Evolutionary conservation across 2,888 invertebrate species (phyloP).

Genomic region (Scotopteryx bipunctaria): DNA sequence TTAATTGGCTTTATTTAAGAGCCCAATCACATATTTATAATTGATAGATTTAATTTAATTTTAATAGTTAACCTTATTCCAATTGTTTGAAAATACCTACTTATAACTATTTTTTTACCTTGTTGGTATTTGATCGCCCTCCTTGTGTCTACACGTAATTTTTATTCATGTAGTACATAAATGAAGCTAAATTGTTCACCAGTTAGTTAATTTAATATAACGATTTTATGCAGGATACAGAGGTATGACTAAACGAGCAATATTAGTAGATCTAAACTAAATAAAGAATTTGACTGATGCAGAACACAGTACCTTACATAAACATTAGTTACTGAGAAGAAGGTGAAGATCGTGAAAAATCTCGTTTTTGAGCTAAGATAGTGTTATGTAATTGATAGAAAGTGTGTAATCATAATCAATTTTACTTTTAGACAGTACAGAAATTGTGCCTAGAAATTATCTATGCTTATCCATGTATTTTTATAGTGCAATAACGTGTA

Average conservation of each 20-base stretch:
- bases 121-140: not conserved
- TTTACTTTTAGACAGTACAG: conserved; percentile 73
- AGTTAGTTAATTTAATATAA: not conserved
- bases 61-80: conserved; percentile 25
- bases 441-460: conserved; percentile 77
- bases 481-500: conserved; percentile 74
- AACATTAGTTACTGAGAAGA: conserved; percentile 24
- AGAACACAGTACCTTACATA: conserved; percentile 17
- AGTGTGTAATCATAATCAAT: conserved; percentile 71
- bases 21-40: conserved; percentile 23
- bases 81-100: conserved; percentile 10
- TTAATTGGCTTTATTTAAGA: conserved; percentile 9
- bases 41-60: conserved; percentile 24
- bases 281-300: conserved; percentile 24
- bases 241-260: conserved; percentile 21
- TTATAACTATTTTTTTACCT: not conserved
- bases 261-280: conserved; percentile 13
- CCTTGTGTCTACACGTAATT: no score
- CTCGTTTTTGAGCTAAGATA: conserved; percentile 51
- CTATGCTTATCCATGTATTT: conserved; percentile 77
- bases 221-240: not conserved
- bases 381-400: conserved; percentile 62
- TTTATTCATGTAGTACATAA: no score
- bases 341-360: conserved; percentile 37
- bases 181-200: no score